A percentile compares a stretch with the other conserved stretches of the same genome.
phyloP scores from a whole-genome alignment of 2,113 vertebrate genomes.

The Salvelinus fontinalis region DNA sequence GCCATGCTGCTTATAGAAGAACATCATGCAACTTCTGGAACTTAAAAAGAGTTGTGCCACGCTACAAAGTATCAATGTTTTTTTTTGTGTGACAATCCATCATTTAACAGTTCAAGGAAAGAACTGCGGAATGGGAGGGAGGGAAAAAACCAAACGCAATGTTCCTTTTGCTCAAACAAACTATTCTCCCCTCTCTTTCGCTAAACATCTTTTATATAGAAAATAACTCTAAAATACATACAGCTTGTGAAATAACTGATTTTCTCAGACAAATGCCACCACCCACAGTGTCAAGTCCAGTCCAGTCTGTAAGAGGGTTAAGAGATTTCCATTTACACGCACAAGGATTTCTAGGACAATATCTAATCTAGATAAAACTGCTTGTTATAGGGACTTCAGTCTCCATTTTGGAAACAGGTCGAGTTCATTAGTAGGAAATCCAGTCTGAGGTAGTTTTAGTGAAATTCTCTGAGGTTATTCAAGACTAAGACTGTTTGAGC shows the following conservation, averaged over 20 bases:
- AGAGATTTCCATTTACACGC: conserved; percentile 49
- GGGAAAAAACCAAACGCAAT: not conserved
- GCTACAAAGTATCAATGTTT: not conserved
- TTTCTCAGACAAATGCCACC: conserved; percentile 44
- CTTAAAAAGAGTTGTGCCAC: not conserved
- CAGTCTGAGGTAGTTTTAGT: conserved; percentile 15
- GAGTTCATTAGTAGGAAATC: conserved; percentile 16
- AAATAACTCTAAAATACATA: not conserved
- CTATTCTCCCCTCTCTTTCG: not conserved
- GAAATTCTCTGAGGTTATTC: conserved; percentile 31
- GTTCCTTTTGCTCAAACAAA: conserved; percentile 14
- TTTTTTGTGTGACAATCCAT: not conserved
- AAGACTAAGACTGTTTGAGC: conserved; percentile 38
- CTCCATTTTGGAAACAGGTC: not conserved
- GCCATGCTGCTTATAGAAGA: not conserved
- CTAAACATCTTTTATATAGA: conserved; percentile 9
- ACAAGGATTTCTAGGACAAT: conserved; percentile 40
- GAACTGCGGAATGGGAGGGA: not conserved
- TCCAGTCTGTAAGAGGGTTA: conserved; percentile 50
- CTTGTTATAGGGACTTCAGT: conserved; percentile 20
- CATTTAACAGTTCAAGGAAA: not conserved
- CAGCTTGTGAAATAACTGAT: conserved; percentile 15
- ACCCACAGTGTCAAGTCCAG: conserved; percentile 23
- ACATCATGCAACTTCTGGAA: not conserved
- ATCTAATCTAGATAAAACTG: conserved; percentile 36